Conservation (phyloP, 2,797 vertebrate genomes). For the Aulostomus chinensis region DNA sequence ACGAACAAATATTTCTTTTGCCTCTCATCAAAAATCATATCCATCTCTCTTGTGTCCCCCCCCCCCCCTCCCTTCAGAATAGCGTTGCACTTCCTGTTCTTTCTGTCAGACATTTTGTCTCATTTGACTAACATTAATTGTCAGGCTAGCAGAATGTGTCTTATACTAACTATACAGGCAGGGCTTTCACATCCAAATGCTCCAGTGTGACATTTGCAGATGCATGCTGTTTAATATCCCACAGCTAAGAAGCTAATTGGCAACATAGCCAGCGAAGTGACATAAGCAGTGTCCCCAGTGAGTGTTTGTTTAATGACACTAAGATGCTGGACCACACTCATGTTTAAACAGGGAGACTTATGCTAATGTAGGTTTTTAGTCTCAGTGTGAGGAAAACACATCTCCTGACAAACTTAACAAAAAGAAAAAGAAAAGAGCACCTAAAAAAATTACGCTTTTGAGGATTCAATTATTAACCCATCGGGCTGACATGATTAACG, state of each 20-base stretch:
- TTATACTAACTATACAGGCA: too few relatives aligned
- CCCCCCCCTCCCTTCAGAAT: too few relatives aligned
- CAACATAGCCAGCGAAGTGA: not conserved
- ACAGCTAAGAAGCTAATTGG: not conserved
- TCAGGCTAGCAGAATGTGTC: too few relatives aligned
- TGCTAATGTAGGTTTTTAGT: too few relatives aligned
- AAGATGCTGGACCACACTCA: not conserved
- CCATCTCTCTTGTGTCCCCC: too few relatives aligned
- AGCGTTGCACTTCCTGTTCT: too few relatives aligned
- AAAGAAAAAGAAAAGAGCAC: not conserved
- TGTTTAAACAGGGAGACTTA: too few relatives aligned
- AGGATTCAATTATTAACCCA: constrained; percentile 19
- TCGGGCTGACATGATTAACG: constrained; percentile 40
- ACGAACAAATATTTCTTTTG: too few relatives aligned
- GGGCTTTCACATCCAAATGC: not conserved
- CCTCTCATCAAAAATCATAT: too few relatives aligned
- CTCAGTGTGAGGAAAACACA: too few relatives aligned
- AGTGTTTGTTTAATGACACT: not conserved
- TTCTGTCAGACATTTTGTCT: too few relatives aligned
- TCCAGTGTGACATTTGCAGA: not conserved
- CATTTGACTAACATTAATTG: too few relatives aligned
- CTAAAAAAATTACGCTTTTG: not conserved
- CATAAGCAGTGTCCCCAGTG: not conserved
- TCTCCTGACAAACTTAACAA: not conserved
- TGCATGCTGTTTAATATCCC: not conserved